A percentile compares a stretch with the other conserved stretches of the same genome.
Evolutionary conservation across 2,113 vertebrate species (phyloP).

Genomic region (Cygnus buccinator): DNA sequence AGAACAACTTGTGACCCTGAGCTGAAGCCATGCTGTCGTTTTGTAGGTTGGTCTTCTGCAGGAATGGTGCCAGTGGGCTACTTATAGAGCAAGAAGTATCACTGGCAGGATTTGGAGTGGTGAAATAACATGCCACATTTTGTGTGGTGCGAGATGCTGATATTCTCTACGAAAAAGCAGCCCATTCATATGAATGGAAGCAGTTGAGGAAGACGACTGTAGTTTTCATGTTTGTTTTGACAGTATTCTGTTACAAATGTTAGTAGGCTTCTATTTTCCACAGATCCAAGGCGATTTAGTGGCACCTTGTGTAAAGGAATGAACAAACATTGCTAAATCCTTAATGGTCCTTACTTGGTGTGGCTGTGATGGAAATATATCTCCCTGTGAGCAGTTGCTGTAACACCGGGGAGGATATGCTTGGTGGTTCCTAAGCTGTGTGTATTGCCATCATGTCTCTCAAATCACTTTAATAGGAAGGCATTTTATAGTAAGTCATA

Average conservation of each 20-base stretch:
- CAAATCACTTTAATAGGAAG: neutral
- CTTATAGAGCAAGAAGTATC: conserved; percentile 9
- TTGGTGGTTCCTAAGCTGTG: neutral
- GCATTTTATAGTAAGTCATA: neutral
- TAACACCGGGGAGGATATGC: neutral
- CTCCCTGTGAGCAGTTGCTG: neutral
- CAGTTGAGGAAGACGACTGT: neutral
- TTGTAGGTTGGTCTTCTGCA: neutral
- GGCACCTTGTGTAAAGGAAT: neutral
- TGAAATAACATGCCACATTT: neutral
- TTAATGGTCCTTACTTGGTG: neutral
- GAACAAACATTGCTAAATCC: neutral
- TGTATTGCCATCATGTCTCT: neutral
- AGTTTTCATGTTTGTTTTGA: neutral
- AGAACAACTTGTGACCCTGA: conserved; percentile 51
- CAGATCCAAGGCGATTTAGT: neutral
- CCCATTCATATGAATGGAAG: neutral
- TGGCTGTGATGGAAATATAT: neutral
- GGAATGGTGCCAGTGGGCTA: conserved; percentile 36
- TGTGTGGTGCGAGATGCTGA: neutral
- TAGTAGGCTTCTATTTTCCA: neutral
- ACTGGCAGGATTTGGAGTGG: neutral
- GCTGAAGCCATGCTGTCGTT: neutral
- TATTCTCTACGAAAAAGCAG: neutral
- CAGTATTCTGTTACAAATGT: neutral